Evolutionary conservation across 2,888 invertebrate genomes (phyloP), one percentile per base, ranked within the genome.

Genomic region (Pristionchus japonicus): DNA sequence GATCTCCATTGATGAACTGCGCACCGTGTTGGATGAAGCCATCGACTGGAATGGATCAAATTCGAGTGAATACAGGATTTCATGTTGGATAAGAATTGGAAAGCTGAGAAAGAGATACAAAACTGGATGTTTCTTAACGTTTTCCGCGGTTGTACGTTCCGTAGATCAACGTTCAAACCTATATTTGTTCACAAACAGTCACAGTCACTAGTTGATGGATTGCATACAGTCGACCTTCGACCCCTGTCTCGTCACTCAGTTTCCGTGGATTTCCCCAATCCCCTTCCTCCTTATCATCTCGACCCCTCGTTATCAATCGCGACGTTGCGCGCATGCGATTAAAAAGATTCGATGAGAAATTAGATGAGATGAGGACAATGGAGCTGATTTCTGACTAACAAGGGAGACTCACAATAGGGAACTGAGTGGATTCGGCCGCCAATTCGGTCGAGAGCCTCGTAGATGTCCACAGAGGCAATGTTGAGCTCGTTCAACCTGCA

Each of bases 11-110:
- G 67, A 77, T 77, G 27, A 34, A 77, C 70, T 93, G 92, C 23
- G 93, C 93, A 34, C 93, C 93, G 89, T 92, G 92, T 89, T 93
- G 93, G n/a, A 93, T 89, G 84, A 89, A 93, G 37, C 93, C 93
- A 86, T 37, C 70, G 20, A 37, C 70, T 70, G 34, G 0, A 70
- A 37, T n/a, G 20, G 70, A 70, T 37, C n/a, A 31, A 43, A 43
- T 43, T 43, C 11, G 43, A 43, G 43, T 43, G 43, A 43, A 43
- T 9, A 43, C n/a, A n/a, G n/a, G n/a, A n/a, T n/a, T n/a, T n/a
- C n/a, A n/a, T n/a, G n/a, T n/a, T n/a, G n/a, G n/a, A n/a, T n/a
- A n/a, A n/a, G n/a, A n/a, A n/a, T n/a, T n/a, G n/a, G n/a, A n/a
- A n/a, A 43, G 11, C 43, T 43, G 43, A 43, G 43, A 11, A 43